Conservation (phyloP, 2,888 invertebrate genomes). For the Drosophila nr. fundita region DNA sequence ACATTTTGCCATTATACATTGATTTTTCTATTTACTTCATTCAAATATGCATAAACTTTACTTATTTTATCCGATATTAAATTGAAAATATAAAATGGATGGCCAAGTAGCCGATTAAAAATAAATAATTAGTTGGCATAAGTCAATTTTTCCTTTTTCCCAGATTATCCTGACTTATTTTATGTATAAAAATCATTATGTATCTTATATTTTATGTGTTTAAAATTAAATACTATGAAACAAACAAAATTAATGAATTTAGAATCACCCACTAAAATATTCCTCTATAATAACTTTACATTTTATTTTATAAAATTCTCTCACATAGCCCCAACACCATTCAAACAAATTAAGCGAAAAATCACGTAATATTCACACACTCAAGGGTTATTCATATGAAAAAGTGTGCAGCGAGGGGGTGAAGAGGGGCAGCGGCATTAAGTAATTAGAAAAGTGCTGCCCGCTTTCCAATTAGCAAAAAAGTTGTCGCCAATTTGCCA, state of each 20-base stretch:
- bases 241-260: neutral
- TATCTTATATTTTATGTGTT: neutral
- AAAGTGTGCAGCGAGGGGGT: neutral
- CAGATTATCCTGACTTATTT: neutral
- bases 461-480: constrained; percentile 65
- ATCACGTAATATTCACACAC: constrained; percentile 53
- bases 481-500: constrained; percentile 38
- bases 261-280: neutral
- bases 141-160: neutral
- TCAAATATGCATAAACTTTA: neutral
- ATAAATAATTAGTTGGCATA: neutral
- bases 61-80: neutral
- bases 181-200: neutral
- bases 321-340: too few relatives aligned
- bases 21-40: neutral
- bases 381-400: constrained; percentile 38
- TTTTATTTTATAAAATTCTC: neutral
- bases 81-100: neutral
- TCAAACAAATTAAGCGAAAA: constrained; percentile 65
- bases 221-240: neutral
- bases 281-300: neutral
- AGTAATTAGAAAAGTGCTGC: constrained; percentile 68
- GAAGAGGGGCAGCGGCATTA: constrained; percentile 10
- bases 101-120: neutral
- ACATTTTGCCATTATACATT: neutral